Evolutionary conservation across 2,888 invertebrate genomes (phyloP), one percentile per base, ranked within the genome.

Genomic region (Heliconius aoede): DNA sequence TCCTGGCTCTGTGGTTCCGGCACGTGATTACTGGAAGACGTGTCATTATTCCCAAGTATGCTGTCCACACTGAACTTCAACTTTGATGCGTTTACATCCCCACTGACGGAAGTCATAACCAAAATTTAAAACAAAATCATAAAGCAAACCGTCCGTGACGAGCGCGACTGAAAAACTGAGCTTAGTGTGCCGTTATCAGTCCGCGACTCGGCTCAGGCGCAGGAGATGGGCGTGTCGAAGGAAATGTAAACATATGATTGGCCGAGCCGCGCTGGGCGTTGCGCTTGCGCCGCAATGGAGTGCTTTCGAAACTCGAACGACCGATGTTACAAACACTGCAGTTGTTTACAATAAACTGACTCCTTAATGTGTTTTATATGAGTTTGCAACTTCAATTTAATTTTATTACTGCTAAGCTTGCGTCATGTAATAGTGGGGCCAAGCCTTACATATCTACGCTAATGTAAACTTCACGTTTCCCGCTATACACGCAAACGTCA

Each of bases 51-150:
- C 21, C 96, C 95, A 76, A 97, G 87, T 81, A 97, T 95, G 84
- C 96, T 95, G 84, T 97, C 97, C 80, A 97, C 96, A 84, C 97
- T 96, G 85, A 97, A 97, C 92, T 96, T 97, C 80, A 96, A 87
- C 83, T 95, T 89, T 81, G 88, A 82, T 82, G 88, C 82, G 80
- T 85, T 88, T 80, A 90, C 87, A 84, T 91, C 91, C 88, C 91
- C 85, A 82, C 86, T 88, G 73, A 92, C 80, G 79, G 93, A 92
- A 85, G 92, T 94, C 92, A 93, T 78, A 77, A 79, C 83, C 76
- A 75, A 78, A 72, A 73, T 58, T 58, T 58, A 28, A 64, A 72
- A 71, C 60, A 77, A 61, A 73, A 65, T 55, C 73, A 60, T 61
- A 67, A 32, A 74, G 40, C 65, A 69, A 81, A 85, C 87, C 83